A percentile compares a stretch with the other conserved stretches of the same genome.
These are phyloP conservation scores for Trochalopteron elliotii DNA, from an alignment of 2,113 vertebrate genomes.

Conservation along the genomic window DNA sequence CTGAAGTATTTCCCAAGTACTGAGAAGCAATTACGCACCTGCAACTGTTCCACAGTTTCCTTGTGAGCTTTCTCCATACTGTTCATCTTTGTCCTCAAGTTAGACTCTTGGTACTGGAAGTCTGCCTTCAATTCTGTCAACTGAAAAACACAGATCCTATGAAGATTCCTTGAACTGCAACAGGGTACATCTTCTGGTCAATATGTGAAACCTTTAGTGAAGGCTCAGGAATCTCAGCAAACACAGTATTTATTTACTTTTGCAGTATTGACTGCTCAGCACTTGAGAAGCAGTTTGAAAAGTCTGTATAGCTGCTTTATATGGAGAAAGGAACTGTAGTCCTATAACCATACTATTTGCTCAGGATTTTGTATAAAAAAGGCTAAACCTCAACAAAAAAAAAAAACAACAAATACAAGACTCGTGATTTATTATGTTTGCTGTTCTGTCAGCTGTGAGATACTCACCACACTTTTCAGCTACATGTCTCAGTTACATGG, in stretches of 20 bases:
- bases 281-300: background rate
- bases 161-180: background rate
- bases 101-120: slow-evolving; percentile 98
- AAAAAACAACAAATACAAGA: background rate
- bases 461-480: background rate
- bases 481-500: background rate
- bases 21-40: slow-evolving; percentile 72
- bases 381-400: background rate
- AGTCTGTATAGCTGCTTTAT: background rate
- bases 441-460: background rate
- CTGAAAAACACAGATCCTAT: slow-evolving; percentile 63
- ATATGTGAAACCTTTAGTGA: background rate
- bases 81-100: slow-evolving; percentile 98
- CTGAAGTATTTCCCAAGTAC: background rate
- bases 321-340: background rate
- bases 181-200: background rate
- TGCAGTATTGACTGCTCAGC: background rate
- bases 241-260: background rate
- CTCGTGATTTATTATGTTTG: background rate
- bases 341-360: background rate
- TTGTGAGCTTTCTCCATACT: slow-evolving; percentile 99
- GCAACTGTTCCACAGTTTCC: slow-evolving; percentile 94
- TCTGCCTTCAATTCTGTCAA: slow-evolving; percentile 97
- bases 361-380: background rate
- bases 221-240: background rate